Percentiles rank a stretch among this genome's conserved stretches.
Conservation (phyloP, 1,140 invertebrate species). For the Drosophila bocqueti region DNA sequence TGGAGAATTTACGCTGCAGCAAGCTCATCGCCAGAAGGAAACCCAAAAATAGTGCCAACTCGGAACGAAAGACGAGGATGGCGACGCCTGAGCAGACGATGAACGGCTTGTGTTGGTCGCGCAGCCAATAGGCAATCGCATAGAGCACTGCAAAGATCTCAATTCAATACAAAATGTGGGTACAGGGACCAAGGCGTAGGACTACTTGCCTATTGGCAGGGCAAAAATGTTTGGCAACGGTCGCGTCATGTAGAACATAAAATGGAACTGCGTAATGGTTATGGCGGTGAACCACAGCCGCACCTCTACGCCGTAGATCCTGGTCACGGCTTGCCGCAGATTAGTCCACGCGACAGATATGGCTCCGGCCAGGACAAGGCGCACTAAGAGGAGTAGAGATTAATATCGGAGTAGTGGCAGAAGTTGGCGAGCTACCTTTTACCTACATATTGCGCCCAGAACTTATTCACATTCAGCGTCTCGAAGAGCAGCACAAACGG, state of each 20-base stretch:
- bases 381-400: conserved; percentile 89
- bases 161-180: background rate
- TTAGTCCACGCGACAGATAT: conserved; percentile 91
- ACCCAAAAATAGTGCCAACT: conserved; percentile 95
- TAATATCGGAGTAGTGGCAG: background rate
- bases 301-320: conserved; percentile 92
- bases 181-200: background rate
- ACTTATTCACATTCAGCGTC: conserved; percentile 92
- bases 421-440: conserved; percentile 84
- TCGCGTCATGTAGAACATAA: conserved; percentile 98
- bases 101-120: conserved; percentile 91
- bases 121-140: conserved; percentile 94
- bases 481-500: conserved; percentile 91
- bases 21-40: conserved; percentile 94
- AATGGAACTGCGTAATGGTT: conserved; percentile 97
- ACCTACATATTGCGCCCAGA: conserved; percentile 96
- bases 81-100: conserved; percentile 94
- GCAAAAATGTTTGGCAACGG: conserved; percentile 98
- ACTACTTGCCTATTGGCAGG: conserved; percentile 91
- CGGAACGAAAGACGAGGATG: conserved; percentile 96
- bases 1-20: conserved; percentile 86
- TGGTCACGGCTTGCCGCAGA: conserved; percentile 90
- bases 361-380: conserved; percentile 90
- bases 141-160: conserved; percentile 91
- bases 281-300: conserved; percentile 93